Evolutionary conservation across 2,888 invertebrate species (phyloP).

Genomic region (Chouioia cunea): DNA sequence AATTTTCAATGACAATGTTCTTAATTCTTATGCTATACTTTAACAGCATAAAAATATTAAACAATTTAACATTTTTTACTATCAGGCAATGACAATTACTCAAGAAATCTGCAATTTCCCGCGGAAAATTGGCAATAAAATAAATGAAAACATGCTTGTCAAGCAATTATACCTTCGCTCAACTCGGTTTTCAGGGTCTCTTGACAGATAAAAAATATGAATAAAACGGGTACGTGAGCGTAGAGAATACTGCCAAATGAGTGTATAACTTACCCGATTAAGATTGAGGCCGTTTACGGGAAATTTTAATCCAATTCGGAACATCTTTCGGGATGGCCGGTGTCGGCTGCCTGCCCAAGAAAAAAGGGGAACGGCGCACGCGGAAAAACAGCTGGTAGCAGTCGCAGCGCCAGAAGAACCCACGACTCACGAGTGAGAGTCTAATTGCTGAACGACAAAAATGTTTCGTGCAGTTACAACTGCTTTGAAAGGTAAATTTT

Average conservation of each 20-base stretch:
- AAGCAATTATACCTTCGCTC: background rate
- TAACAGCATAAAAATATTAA: too few relatives aligned
- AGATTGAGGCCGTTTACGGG: constrained; percentile 63
- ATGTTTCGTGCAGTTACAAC: constrained; percentile 31
- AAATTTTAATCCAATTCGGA: constrained; percentile 68
- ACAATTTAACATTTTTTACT: background rate
- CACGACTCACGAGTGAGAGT: too few relatives aligned
- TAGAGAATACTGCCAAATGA: constrained; percentile 19
- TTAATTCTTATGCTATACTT: background rate
- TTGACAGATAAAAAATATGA: background rate
- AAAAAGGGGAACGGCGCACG: constrained; percentile 50
- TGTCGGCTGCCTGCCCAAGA: constrained; percentile 37
- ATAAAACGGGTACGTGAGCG: background rate
- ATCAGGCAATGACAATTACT: background rate
- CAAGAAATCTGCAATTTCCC: background rate
- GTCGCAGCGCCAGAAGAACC: constrained; percentile 8
- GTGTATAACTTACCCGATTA: constrained; percentile 62
- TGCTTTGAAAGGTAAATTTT: constrained; percentile 30
- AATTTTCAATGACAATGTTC: constrained; percentile 41
- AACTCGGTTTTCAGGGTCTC: background rate
- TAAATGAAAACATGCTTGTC: constrained; percentile 22
- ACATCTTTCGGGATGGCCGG: constrained; percentile 64
- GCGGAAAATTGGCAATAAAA: background rate
- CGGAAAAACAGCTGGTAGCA: constrained; percentile 59
- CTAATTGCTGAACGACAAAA: constrained; percentile 2